Evolutionary conservation across 2,888 invertebrate species (phyloP).

Genomic region (Nephrotoma guestfalica): DNA sequence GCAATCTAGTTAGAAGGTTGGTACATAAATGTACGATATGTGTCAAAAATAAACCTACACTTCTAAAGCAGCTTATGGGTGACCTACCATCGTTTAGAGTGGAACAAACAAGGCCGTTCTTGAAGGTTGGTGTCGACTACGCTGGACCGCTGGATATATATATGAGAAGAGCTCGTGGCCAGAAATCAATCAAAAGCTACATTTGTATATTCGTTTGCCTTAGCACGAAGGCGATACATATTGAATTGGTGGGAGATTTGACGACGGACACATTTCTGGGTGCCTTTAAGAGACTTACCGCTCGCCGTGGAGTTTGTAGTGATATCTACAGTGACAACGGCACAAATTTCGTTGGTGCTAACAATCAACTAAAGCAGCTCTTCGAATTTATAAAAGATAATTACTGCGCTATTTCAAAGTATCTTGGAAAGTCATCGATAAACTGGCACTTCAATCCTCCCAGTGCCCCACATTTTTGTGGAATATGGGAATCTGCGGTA

Average conservation of each 20-base stretch:
- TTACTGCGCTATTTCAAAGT: no score
- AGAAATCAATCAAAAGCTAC: constrained; percentile 15
- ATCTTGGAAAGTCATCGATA: no score
- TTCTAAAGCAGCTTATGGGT: constrained; percentile 14
- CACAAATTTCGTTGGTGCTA: no score
- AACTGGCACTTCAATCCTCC: not conserved
- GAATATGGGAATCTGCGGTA: not conserved
- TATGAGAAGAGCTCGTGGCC: constrained; percentile 11
- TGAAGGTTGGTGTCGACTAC: constrained; percentile 13
- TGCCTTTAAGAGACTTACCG: constrained; percentile 8
- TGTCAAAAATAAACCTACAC: not conserved
- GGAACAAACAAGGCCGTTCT: constrained; percentile 9
- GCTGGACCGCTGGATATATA: constrained; percentile 13
- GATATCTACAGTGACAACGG: no score
- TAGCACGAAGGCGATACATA: constrained; percentile 11
- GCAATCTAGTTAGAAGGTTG: not conserved
- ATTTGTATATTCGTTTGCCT: constrained; percentile 18
- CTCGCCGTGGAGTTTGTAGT: no score
- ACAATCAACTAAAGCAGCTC: constrained; percentile 7
- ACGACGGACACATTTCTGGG: constrained; percentile 17
- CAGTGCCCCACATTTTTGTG: not conserved
- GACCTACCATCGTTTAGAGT: constrained; percentile 13
- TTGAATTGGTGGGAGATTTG: not conserved
- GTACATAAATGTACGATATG: constrained; percentile 10
- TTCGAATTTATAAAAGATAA: no score